phyloP scores from a whole-genome alignment of 2,113 vertebrate genomes.

The Monarcha castaneiventris region DNA sequence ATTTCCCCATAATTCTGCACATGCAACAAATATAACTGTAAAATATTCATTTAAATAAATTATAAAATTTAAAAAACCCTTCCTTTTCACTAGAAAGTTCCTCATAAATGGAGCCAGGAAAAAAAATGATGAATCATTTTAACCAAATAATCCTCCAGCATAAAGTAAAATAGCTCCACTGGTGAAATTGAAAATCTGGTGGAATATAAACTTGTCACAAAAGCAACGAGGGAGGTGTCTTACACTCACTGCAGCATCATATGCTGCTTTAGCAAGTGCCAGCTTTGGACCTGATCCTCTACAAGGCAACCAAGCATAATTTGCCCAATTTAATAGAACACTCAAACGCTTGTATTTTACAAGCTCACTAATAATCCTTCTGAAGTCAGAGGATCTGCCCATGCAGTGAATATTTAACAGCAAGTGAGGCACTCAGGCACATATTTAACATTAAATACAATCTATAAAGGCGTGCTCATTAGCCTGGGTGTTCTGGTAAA shows the following conservation, averaged over 20 bases:
- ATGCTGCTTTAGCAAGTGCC: neutral
- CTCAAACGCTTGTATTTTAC: neutral
- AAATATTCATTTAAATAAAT: neutral
- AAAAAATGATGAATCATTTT: fast-evolving
- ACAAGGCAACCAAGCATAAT: neutral
- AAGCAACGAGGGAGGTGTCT: neutral
- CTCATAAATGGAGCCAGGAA: neutral
- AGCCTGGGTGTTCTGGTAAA: neutral
- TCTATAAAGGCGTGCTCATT: neutral
- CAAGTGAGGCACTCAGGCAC: neutral
- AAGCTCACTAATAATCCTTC: neutral
- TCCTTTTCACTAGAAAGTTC: neutral
- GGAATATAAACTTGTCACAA: neutral
- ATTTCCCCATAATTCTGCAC: neutral
- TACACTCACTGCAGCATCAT: neutral
- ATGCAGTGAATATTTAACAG: neutral
- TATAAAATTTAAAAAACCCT: fast-evolving
- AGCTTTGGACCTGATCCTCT: neutral
- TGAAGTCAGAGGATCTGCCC: neutral
- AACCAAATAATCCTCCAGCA: neutral
- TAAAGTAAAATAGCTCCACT: neutral
- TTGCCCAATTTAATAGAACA: neutral
- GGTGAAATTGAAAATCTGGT: neutral
- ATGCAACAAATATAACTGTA: neutral
- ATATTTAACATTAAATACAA: neutral